These are phyloP conservation scores for Drosophila persimilis DNA, from an alignment of 1,140 invertebrate species.

Conservation along the genomic window DNA sequence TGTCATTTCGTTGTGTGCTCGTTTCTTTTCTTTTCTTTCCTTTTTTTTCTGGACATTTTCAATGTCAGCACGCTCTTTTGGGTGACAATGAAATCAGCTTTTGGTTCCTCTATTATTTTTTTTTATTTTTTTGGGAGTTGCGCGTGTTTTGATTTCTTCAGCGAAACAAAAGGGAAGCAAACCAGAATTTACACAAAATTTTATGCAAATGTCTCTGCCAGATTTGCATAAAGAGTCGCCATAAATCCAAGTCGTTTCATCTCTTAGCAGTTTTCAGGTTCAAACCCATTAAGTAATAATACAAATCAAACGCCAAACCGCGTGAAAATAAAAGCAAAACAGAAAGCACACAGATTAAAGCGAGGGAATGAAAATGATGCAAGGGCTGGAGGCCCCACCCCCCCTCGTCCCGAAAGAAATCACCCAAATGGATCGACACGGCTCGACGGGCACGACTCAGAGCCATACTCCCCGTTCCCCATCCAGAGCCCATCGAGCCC, in stretches of 20 bases:
- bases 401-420: conserved; percentile 48
- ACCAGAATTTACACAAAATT: conserved; percentile 63
- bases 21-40: conserved; percentile 8
- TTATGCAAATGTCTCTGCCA: conserved; percentile 31
- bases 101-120: conserved; percentile 18
- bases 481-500: conserved; percentile 11
- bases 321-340: conserved; percentile 27
- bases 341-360: conserved; percentile 7
- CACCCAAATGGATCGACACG: conserved; percentile 38
- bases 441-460: conserved; percentile 34
- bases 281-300: conserved; percentile 80
- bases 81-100: conserved; percentile 70
- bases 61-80: conserved; percentile 59
- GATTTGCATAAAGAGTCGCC: conserved; percentile 52
- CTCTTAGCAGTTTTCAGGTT: conserved; percentile 64
- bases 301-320: conserved; percentile 64
- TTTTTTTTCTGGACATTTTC: conserved; percentile 54
- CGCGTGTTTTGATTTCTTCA: conserved; percentile 63
- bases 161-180: conserved; percentile 29
- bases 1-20: conserved; percentile 5
- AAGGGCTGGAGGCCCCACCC: conserved; percentile 25
- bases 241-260: conserved; percentile 43
- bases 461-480: not conserved
- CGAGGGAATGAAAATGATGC: conserved; percentile 56
- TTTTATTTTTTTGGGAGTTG: conserved; percentile 9